Percentiles rank a stretch among this genome's conserved stretches.
Conservation (phyloP, 2,888 invertebrate genomes). For the Athetis lepigone region DNA sequence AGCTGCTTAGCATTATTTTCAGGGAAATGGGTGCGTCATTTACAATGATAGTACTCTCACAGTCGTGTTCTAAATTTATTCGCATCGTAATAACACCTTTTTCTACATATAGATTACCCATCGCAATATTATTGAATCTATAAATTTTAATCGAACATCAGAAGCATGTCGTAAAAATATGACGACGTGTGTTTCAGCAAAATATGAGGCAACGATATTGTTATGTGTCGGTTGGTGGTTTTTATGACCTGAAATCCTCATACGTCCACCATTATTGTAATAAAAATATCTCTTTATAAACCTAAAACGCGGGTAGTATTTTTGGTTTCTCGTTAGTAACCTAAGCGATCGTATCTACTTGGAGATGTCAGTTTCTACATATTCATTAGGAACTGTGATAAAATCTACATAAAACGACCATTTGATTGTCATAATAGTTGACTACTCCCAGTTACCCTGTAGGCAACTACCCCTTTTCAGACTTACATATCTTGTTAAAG, state of each 20-base stretch:
- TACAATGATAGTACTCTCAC: slow-evolving; percentile 12
- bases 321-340: slow-evolving; percentile 18
- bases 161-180: slow-evolving; percentile 50
- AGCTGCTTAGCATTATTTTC: slow-evolving; percentile 9
- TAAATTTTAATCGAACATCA: slow-evolving; percentile 40
- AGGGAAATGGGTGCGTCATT: slow-evolving; percentile 8
- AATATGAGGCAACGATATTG: slow-evolving; percentile 47
- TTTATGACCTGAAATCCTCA: slow-evolving; percentile 37
- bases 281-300: slow-evolving; percentile 41
- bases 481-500: slow-evolving; percentile 2
- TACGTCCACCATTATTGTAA: slow-evolving; percentile 37
- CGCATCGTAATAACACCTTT: slow-evolving; percentile 20
- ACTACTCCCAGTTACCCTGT: background rate
- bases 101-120: slow-evolving; percentile 25
- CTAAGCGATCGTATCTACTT: background rate
- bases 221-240: slow-evolving; percentile 28
- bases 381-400: slow-evolving; percentile 37
- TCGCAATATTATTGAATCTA: slow-evolving; percentile 40
- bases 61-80: slow-evolving; percentile 21
- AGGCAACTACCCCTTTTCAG: background rate
- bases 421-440: slow-evolving; percentile 32
- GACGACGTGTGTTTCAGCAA: slow-evolving; percentile 30
- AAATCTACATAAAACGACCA: slow-evolving; percentile 48
- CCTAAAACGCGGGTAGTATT: slow-evolving; percentile 15
- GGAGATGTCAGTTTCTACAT: slow-evolving; percentile 14